Percentiles rank a stretch among this genome's conserved stretches.
Evolutionary conservation across 1,140 invertebrate genomes (phyloP).

Genomic region (Apocrypta bakeri): DNA sequence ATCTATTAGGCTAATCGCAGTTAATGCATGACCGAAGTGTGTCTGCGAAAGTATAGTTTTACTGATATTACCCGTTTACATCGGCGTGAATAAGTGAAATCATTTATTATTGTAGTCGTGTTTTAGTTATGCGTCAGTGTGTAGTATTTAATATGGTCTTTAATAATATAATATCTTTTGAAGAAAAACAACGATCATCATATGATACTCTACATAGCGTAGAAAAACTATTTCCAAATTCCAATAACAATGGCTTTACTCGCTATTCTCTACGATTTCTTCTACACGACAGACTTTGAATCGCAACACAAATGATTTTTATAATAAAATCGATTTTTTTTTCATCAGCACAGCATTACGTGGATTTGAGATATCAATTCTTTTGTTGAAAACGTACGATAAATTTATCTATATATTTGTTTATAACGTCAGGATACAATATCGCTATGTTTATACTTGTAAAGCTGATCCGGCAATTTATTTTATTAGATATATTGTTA

Average conservation of each 20-base stretch:
- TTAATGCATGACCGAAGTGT: background rate
- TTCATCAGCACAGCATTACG: conserved; percentile 30
- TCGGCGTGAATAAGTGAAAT: no score
- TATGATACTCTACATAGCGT: background rate
- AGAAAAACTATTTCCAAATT: background rate
- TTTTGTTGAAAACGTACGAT: no score
- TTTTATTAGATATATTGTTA: no score
- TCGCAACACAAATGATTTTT: background rate
- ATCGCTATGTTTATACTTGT: background rate
- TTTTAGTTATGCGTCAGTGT: no score
- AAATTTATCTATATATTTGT: background rate
- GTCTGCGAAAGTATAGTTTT: no score
- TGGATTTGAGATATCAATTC: conserved; percentile 12
- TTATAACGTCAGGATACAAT: background rate
- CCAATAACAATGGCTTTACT: background rate
- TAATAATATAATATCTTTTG: no score
- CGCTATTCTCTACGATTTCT: no score
- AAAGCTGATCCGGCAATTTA: background rate
- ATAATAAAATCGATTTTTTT: background rate
- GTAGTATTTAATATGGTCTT: no score
- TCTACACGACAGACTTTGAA: no score
- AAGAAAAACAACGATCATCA: background rate
- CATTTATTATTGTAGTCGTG: no score
- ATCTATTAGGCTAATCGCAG: background rate
- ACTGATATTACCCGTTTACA: no score